Evolutionary conservation across 2,797 vertebrate species (phyloP).

Genomic region (Nyctibius grandis): DNA sequence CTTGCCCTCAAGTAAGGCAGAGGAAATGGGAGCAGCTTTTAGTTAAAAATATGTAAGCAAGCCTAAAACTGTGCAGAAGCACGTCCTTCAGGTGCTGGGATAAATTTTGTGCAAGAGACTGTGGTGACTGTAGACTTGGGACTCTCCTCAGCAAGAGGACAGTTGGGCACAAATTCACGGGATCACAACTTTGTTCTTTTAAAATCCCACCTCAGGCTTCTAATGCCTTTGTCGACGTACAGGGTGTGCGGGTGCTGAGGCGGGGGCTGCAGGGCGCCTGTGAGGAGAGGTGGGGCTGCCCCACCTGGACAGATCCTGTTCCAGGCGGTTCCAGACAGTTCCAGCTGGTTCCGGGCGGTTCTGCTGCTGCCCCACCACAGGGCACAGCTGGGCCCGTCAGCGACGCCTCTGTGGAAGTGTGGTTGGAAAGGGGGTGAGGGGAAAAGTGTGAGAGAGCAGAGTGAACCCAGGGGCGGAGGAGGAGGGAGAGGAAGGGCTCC

Average conservation of each 20-base stretch:
- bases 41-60: neutral
- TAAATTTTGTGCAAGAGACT: neutral
- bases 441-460: too few relatives aligned
- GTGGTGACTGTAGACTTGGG: neutral
- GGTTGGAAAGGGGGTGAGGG: neutral
- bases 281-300: neutral
- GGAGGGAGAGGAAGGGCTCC: neutral
- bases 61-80: neutral
- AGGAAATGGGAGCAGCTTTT: neutral
- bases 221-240: fast-evolving
- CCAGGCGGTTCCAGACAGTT: fast-evolving
- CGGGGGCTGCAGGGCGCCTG: neutral
- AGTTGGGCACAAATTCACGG: neutral
- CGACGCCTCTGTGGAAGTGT: fast-evolving
- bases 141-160: fast-evolving
- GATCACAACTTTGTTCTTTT: neutral
- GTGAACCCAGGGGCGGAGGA: neutral
- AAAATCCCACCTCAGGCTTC: neutral
- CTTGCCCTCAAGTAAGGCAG: neutral
- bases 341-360: fast-evolving
- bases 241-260: neutral
- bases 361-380: neutral
- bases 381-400: neutral
- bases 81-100: neutral
- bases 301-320: neutral